A percentile compares a stretch with the other conserved stretches of the same genome.
These are phyloP conservation scores for Antedon mediterranea DNA, from an alignment of 53 echinoderm and acorn worm genomes.

Conservation along the genomic window DNA sequence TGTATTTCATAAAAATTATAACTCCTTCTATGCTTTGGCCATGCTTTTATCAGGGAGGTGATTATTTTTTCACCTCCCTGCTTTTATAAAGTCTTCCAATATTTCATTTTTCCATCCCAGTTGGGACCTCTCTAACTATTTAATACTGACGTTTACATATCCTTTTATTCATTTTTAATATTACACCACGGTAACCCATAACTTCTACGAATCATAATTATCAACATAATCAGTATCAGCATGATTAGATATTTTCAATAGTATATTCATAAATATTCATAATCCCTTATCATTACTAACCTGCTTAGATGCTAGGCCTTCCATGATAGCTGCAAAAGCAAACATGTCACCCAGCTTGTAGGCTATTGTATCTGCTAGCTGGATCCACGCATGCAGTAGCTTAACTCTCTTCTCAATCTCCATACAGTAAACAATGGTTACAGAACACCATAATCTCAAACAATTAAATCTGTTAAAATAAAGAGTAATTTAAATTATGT, in stretches of 20 bases:
- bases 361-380: slow-evolving; percentile 53
- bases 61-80: too few relatives aligned
- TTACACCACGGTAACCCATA: too few relatives aligned
- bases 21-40: too few relatives aligned
- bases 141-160: too few relatives aligned
- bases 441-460: slow-evolving; percentile 55
- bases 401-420: slow-evolving; percentile 59
- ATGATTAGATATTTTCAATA: neutral
- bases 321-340: slow-evolving; percentile 88
- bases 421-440: slow-evolving; percentile 51
- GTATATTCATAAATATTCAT: neutral
- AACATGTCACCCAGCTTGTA: slow-evolving; percentile 74
- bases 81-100: too few relatives aligned
- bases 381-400: slow-evolving; percentile 79
- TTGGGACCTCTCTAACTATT: too few relatives aligned
- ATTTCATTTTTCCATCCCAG: too few relatives aligned
- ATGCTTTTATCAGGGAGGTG: too few relatives aligned
- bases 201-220: too few relatives aligned
- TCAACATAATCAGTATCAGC: neutral
- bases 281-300: slow-evolving; percentile 9
- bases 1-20: too few relatives aligned
- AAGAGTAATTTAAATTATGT: too few relatives aligned
- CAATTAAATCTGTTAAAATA: slow-evolving; percentile 87
- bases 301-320: slow-evolving; percentile 75
- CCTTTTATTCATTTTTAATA: too few relatives aligned